Percentiles rank a stretch among this genome's conserved stretches.
These are phyloP conservation scores for Drosophila jambulina DNA, from an alignment of 1,140 invertebrate species.

Conservation along the genomic window DNA sequence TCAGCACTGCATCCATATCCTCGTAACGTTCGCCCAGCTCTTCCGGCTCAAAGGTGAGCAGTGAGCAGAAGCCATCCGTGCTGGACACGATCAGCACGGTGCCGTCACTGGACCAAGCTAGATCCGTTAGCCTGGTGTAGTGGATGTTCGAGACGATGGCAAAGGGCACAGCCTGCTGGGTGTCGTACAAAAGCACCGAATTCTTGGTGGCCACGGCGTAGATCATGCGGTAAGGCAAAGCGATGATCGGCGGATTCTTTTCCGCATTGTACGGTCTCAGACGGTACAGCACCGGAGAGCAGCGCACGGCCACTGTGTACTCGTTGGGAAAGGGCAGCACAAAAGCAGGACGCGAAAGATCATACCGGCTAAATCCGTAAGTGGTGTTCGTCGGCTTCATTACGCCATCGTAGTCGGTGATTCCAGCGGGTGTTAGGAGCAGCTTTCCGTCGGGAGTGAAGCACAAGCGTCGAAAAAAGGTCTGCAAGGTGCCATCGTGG, in stretches of 20 bases:
- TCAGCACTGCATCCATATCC: conserved; percentile 73
- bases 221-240: conserved; percentile 93
- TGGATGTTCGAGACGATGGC: conserved; percentile 96
- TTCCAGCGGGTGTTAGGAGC: conserved; percentile 93
- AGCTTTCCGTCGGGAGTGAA: conserved; percentile 96
- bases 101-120: conserved; percentile 96
- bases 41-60: conserved; percentile 92
- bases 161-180: conserved; percentile 94
- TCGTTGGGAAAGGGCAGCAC: conserved; percentile 92
- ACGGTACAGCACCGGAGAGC: conserved; percentile 92
- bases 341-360: conserved; percentile 87
- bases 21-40: conserved; percentile 93
- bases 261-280: conserved; percentile 87
- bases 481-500: conserved; percentile 97
- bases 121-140: conserved; percentile 96
- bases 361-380: conserved; percentile 91
- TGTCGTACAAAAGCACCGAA: conserved; percentile 95
- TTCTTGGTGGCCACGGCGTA: conserved; percentile 96
- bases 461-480: conserved; percentile 94
- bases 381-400: conserved; percentile 90
- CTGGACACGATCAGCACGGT: conserved; percentile 93
- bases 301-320: conserved; percentile 92
- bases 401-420: conserved; percentile 89
- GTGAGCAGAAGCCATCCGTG: conserved; percentile 97
- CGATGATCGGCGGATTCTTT: conserved; percentile 86